Percentiles rank a stretch among this genome's conserved stretches.
These are phyloP conservation scores for Ceratosolen fusciceps DNA, from an alignment of 1,140 invertebrate genomes.

Conservation along the genomic window DNA sequence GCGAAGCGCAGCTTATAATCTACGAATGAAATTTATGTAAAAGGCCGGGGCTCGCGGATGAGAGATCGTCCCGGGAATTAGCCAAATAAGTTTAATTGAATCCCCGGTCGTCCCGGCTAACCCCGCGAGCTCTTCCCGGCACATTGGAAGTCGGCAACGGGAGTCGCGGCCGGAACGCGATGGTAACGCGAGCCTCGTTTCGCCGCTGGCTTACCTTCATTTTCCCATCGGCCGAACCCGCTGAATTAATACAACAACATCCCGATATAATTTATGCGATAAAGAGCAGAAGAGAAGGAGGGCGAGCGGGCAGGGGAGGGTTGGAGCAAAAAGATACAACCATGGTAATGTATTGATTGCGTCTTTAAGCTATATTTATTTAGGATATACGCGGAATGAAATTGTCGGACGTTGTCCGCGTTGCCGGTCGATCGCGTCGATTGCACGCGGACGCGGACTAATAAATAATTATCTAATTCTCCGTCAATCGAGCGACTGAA, in stretches of 20 bases:
- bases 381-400: neutral
- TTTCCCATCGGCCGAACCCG: neutral
- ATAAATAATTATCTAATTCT: neutral
- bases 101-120: neutral
- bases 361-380: neutral
- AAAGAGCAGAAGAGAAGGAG: neutral
- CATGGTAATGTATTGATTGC: neutral
- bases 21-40: conserved; percentile 28
- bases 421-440: neutral
- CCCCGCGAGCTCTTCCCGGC: neutral
- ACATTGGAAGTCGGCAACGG: no score
- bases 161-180: neutral
- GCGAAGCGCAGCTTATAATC: conserved; percentile 4
- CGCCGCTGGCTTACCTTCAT: neutral
- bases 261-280: neutral
- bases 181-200: neutral
- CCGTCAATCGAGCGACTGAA: neutral
- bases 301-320: no score
- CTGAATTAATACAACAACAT: conserved; percentile 1
- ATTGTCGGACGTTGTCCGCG: neutral
- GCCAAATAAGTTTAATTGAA: conserved; percentile 39
- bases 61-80: neutral
- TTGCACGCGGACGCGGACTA: neutral
- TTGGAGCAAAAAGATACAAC: no score
- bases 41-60: neutral